A percentile compares a stretch with the other conserved stretches of the same genome.
Conservation (phyloP, 1,140 invertebrate genomes). For the Macrotrachela quadricornifera region DNA sequence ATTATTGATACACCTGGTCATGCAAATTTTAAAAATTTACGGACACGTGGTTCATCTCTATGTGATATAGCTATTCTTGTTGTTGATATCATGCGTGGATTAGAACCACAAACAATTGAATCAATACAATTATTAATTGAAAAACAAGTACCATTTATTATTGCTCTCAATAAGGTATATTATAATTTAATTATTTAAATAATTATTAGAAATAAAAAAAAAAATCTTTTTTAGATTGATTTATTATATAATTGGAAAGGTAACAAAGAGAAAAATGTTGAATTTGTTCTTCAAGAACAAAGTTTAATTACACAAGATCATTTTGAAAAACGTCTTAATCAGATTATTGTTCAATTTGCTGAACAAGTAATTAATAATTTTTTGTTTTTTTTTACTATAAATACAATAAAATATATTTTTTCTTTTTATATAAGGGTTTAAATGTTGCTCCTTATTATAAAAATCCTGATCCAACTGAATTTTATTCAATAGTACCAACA, state of each 20-base stretch:
- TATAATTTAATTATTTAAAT: no score
- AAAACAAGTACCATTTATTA: conserved; percentile 87
- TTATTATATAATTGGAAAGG: conserved; percentile 76
- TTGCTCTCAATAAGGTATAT: conserved; percentile 92
- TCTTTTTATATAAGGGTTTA: conserved; percentile 55
- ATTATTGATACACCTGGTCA: conserved; percentile 99
- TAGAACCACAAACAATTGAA: conserved; percentile 96
- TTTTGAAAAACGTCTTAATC: conserved; percentile 69
- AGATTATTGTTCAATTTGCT: conserved; percentile 73
- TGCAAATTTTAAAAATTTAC: conserved; percentile 86
- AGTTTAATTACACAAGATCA: conserved; percentile 65
- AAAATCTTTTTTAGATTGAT: conserved; percentile 41
- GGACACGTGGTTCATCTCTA: conserved; percentile 82
- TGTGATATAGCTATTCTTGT: conserved; percentile 99
- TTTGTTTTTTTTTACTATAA: no score
- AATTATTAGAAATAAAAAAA: no score
- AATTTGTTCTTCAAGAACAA: conserved; percentile 64
- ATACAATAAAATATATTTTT: no score
- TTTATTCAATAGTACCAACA: conserved; percentile 85
- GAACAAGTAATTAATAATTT: conserved; percentile 43
- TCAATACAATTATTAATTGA: conserved; percentile 75
- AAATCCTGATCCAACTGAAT: conserved; percentile 73
- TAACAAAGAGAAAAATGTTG: conserved; percentile 62
- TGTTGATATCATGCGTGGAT: conserved; percentile 97
- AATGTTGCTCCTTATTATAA: conserved; percentile 87